A percentile compares a stretch with the other conserved stretches of the same genome.
phyloP scores from a whole-genome alignment of 1,140 invertebrate genomes.

The Neodiprion lecontei region DNA sequence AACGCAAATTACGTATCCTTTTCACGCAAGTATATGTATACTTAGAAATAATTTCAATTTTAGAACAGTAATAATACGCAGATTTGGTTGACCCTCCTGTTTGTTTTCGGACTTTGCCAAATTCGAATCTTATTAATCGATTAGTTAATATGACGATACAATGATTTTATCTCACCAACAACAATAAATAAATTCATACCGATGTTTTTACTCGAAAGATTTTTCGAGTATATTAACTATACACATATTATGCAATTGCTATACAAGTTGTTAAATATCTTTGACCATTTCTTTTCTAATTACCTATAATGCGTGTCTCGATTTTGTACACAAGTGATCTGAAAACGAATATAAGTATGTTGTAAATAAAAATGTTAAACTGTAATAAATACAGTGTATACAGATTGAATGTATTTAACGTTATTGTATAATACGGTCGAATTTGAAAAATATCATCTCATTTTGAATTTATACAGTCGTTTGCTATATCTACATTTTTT shows the following conservation, averaged over 20 bases:
- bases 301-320: neutral
- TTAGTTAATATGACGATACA: no score
- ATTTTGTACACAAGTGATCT: slow-evolving; percentile 1
- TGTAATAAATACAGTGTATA: neutral
- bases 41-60: slow-evolving; percentile 7
- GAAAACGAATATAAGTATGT: slow-evolving; percentile 1
- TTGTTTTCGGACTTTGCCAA: no score
- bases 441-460: no score
- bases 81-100: no score
- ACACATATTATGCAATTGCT: neutral
- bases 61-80: neutral
- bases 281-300: neutral
- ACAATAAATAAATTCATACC: neutral
- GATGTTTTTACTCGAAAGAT: neutral
- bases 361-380: slow-evolving; percentile 1
- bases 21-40: slow-evolving; percentile 6
- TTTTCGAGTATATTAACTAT: neutral
- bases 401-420: no score
- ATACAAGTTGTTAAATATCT: neutral
- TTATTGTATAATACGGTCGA: no score
- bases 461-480: no score
- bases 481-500: no score
- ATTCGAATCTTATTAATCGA: no score
- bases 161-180: neutral
- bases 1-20: neutral